Conservation (phyloP, 2,888 invertebrate species). For the Trichogramma dendrolimi region DNA sequence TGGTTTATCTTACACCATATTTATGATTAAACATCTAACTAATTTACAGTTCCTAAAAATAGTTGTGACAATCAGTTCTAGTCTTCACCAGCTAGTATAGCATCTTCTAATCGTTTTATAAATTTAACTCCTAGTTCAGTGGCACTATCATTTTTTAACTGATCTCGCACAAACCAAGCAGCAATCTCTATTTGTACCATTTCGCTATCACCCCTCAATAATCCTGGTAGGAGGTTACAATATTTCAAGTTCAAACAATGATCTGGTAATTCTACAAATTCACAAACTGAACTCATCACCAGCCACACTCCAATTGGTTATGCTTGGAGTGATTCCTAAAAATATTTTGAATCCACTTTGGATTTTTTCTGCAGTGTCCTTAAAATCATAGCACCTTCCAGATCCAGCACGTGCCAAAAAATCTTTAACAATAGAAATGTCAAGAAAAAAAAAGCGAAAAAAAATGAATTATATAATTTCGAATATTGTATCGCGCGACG, state of each 20-base stretch:
- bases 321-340: conserved; percentile 85
- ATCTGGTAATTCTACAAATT: conserved; percentile 93
- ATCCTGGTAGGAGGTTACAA: conserved; percentile 88
- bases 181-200: conserved; percentile 98
- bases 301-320: conserved; percentile 89
- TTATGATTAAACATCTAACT: no score
- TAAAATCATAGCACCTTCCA: conserved; percentile 88
- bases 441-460: no score
- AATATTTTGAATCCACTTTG: conserved; percentile 65
- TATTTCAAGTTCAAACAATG: conserved; percentile 80
- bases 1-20: no score
- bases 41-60: no score
- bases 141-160: conserved; percentile 86
- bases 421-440: conserved; percentile 84
- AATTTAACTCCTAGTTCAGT: conserved; percentile 95
- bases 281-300: conserved; percentile 97
- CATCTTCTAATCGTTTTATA: conserved; percentile 91
- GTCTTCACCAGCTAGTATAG: conserved; percentile 97
- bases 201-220: conserved; percentile 90
- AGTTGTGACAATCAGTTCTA: conserved; percentile 51
- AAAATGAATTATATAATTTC: no score
- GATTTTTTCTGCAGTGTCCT: conserved; percentile 94
- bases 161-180: conserved; percentile 92
- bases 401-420: conserved; percentile 88
- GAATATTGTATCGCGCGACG: no score